Percentiles rank a stretch among this genome's conserved stretches.
phyloP scores from a whole-genome alignment of 2,888 invertebrate genomes.

The Epistrophe eligans region DNA sequence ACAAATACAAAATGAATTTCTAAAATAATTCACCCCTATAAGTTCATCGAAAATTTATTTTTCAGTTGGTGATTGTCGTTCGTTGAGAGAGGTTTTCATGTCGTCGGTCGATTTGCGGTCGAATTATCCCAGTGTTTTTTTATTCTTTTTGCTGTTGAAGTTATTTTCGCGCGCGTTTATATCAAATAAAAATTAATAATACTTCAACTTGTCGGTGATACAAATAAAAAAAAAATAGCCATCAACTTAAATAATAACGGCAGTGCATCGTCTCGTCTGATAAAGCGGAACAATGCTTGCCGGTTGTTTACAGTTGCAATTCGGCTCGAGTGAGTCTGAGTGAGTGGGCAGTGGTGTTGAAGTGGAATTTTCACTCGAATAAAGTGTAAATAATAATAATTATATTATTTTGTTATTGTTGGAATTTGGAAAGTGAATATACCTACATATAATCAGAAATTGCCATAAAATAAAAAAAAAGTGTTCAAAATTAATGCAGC shows the following conservation, averaged over 20 bases:
- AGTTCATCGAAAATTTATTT: constrained; percentile 47
- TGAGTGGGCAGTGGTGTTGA: constrained; percentile 40
- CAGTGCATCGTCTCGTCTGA: constrained; percentile 44
- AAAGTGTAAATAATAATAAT: constrained; percentile 19
- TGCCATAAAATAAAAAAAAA: constrained; percentile 5
- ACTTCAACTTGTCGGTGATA: constrained; percentile 11
- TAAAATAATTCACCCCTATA: constrained; percentile 10
- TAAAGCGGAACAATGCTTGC: constrained; percentile 62
- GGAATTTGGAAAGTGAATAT: not conserved
- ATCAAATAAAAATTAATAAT: constrained; percentile 11
- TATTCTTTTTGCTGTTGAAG: constrained; percentile 18
- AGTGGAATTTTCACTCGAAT: constrained; percentile 48
- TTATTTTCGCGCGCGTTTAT: not conserved
- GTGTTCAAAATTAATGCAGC: constrained; percentile 4
- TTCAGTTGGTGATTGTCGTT: constrained; percentile 59
- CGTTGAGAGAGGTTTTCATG: constrained; percentile 2
- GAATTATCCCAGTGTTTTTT: constrained; percentile 1
- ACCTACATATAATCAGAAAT: no score
- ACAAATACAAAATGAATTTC: not conserved
- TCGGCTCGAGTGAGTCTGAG: constrained; percentile 28
- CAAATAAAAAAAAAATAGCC: constrained; percentile 5
- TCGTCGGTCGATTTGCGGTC: constrained; percentile 18
- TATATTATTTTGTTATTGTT: not conserved
- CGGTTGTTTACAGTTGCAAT: constrained; percentile 44
- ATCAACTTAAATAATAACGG: constrained; percentile 12